Base-by-base conservation (phyloP, 1,140 invertebrate genomes). In the Saccostrea echinata region DNA sequence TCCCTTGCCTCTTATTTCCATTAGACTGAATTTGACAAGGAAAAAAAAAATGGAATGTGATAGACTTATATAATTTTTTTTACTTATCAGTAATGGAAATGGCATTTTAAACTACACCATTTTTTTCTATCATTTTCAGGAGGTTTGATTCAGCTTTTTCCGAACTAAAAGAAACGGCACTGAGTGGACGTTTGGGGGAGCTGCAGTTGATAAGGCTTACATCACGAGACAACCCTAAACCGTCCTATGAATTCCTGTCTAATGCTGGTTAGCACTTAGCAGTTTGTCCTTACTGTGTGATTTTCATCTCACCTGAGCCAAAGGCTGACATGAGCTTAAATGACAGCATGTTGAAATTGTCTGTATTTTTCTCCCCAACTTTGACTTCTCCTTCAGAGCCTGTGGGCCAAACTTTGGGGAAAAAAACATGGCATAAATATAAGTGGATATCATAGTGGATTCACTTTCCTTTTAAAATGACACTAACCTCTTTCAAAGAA, bases 241-340 rank as follows among this genome's bases (percentile, higher is more conserved):
- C 92, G 3, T 90, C 91, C 4, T 91, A 91, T 30, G 90, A 91
- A 57, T 91, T 91, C 68, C 87, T 92, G n/a, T 84, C 81, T 24
- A 89, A 86, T 68, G 85, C 86, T 68, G 91, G 91, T 92, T 71
- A 43, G 52, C 52, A 53, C 52, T 53, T 53, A 53, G 21, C 3
- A 18, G 13, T 57, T 57, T 21, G 21, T 57, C 55, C 13, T 57
- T 21, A 57, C n/a, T n/a, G n/a, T n/a, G n/a, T n/a, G n/a, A n/a
- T n/a, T 57, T 57, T 57, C 43, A 43, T 43, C 43, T 43, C 43
- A 43, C 43, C 43, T 43, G 43, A 43, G 43, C 4, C 1, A 43
- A 43, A 43, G 43, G 43, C 43, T 43, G 43, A 43, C 6, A 9
- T 43, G 43, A 43, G 43, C 43, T 43, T 43, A 8, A 8, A 43